Percentiles rank a stretch among this genome's conserved stretches.
These are phyloP conservation scores for Osedax frankpressi DNA, from an alignment of 2,888 invertebrate genomes.

Conservation along the genomic window DNA sequence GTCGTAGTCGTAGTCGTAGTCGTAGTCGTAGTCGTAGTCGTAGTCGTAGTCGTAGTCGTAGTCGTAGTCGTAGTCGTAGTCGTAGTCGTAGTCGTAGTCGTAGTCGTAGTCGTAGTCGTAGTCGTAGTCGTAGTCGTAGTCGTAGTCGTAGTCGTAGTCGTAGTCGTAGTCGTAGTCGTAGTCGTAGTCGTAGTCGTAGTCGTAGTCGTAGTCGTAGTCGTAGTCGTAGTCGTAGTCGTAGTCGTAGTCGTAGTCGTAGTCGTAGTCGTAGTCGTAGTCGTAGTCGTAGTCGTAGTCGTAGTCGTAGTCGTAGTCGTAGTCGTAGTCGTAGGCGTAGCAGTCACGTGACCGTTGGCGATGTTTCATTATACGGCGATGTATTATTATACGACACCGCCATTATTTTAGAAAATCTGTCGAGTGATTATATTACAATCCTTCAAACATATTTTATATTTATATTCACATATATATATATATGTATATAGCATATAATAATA, in stretches of 20 bases:
- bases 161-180: neutral
- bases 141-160: neutral
- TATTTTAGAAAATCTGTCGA: no score
- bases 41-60: slow-evolving; percentile 6
- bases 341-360: neutral
- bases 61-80: slow-evolving; percentile 7
- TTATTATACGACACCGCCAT: neutral
- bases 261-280: slow-evolving; percentile 5
- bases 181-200: neutral
- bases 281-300: slow-evolving; percentile 7
- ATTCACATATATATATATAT: no score
- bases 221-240: neutral
- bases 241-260: slow-evolving; percentile 4
- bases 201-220: neutral
- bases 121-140: neutral
- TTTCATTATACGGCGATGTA: neutral
- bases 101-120: neutral
- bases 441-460: no score
- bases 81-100: slow-evolving; percentile 5
- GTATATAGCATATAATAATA: no score
- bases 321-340: neutral
- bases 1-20: slow-evolving; percentile 7
- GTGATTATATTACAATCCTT: no score
- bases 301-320: slow-evolving; percentile 7
- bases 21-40: slow-evolving; percentile 1